phyloP scores from a whole-genome alignment of 2,113 vertebrate genomes.

The Python bivittatus region DNA sequence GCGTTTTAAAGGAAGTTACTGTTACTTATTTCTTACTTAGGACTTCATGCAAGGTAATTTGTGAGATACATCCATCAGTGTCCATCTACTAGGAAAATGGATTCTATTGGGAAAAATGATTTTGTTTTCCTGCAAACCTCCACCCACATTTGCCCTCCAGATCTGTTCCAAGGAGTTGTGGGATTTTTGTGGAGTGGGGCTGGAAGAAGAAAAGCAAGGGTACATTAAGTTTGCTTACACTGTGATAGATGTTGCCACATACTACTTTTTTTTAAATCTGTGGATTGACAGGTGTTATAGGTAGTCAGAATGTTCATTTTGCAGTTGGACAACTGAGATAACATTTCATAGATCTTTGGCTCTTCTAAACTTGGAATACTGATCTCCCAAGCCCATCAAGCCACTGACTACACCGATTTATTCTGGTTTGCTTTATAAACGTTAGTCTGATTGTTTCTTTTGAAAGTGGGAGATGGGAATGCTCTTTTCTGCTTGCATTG shows the following conservation, averaged over 20 bases:
- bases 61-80: not conserved
- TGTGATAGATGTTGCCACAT: not conserved
- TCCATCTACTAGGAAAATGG: not conserved
- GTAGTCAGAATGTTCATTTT: not conserved
- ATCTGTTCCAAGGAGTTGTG: not conserved
- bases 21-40: not conserved
- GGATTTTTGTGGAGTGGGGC: not conserved
- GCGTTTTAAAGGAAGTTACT: not conserved
- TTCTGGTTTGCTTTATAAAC: not conserved
- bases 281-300: not conserved
- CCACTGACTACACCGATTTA: too few relatives aligned
- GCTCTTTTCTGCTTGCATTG: not conserved
- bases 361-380: not conserved
- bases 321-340: not conserved
- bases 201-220: not conserved
- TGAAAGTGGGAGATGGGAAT: not conserved
- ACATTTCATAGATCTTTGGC: not conserved
- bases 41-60: not conserved
- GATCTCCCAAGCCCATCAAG: not conserved
- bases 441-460: not conserved
- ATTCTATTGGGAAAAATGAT: not conserved
- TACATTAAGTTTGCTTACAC: not conserved
- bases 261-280: not conserved
- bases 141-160: not conserved
- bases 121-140: not conserved